Evolutionary conservation across 2,888 invertebrate genomes (phyloP).

Genomic region (Seira ritae): DNA sequence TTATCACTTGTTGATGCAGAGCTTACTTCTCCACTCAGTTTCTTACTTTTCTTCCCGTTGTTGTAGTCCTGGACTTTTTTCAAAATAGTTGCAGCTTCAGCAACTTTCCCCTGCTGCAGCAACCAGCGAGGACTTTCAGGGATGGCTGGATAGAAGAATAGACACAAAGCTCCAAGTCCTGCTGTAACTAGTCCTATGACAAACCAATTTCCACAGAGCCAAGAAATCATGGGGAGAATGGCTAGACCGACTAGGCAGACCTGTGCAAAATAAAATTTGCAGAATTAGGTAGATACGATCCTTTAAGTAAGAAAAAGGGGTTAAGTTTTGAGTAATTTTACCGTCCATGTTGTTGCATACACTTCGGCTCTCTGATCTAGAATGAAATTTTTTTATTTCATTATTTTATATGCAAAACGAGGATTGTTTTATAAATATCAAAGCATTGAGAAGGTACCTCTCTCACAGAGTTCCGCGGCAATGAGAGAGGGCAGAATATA

Average conservation of each 20-base stretch:
- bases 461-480: slow-evolving; percentile 65
- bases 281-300: neutral
- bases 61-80: slow-evolving; percentile 28
- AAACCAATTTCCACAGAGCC: slow-evolving; percentile 54
- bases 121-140: slow-evolving; percentile 67
- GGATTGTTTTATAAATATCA: neutral
- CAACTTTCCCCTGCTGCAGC: slow-evolving; percentile 29
- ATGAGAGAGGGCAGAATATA: slow-evolving; percentile 63
- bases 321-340: too few species aligned
- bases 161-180: slow-evolving; percentile 48
- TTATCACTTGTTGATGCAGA: neutral
- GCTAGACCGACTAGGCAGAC: slow-evolving; percentile 62
- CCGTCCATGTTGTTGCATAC: slow-evolving; percentile 51
- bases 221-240: slow-evolving; percentile 56
- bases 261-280: slow-evolving; percentile 33
- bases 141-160: slow-evolving; percentile 47
- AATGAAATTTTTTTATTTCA: neutral
- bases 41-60: slow-evolving; percentile 13
- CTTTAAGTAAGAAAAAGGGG: too few species aligned
- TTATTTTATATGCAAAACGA: too few species aligned
- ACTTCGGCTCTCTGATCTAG: slow-evolving; percentile 55
- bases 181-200: slow-evolving; percentile 56
- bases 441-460: slow-evolving; percentile 38
- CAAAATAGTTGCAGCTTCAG: slow-evolving; percentile 40
- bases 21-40: neutral